Evolutionary conservation across 2,888 invertebrate species (phyloP).

Genomic region (Anagyrus pseudococci): DNA sequence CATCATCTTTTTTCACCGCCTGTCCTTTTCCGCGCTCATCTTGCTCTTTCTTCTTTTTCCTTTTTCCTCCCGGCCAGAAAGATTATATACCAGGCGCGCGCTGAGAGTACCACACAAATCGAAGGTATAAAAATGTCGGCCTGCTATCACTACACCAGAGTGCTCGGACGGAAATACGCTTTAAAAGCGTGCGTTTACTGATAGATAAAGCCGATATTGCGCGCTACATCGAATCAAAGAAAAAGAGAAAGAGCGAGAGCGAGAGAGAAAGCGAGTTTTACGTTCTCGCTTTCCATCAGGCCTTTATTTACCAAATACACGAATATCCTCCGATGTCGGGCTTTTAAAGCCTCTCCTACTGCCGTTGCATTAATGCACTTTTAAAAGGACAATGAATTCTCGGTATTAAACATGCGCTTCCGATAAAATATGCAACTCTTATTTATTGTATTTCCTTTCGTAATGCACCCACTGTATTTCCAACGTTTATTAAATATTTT

Average conservation of each 20-base stretch:
- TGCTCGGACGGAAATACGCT: slow-evolving; percentile 8
- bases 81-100: slow-evolving; percentile 17
- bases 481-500: too few species aligned
- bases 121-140: slow-evolving; percentile 30
- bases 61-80: background rate
- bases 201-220: slow-evolving; percentile 29
- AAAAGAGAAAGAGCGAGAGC: background rate
- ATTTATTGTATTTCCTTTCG: too few species aligned
- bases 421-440: too few species aligned
- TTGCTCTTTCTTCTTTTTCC: slow-evolving; percentile 2
- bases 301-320: slow-evolving; percentile 22
- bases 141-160: slow-evolving; percentile 2
- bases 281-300: too few species aligned
- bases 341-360: too few species aligned
- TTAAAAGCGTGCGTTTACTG: slow-evolving; percentile 35
- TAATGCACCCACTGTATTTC: too few species aligned
- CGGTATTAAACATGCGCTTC: too few species aligned
- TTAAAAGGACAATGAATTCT: too few species aligned
- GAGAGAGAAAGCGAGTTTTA: background rate
- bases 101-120: slow-evolving; percentile 15
- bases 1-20: too few species aligned
- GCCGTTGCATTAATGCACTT: too few species aligned
- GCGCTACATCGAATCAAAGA: slow-evolving; percentile 5
- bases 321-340: background rate
- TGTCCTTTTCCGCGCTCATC: background rate